Percentiles rank a stretch among this genome's conserved stretches.
Conservation (phyloP, 2,888 invertebrate species). For the Papilio elwesi region DNA sequence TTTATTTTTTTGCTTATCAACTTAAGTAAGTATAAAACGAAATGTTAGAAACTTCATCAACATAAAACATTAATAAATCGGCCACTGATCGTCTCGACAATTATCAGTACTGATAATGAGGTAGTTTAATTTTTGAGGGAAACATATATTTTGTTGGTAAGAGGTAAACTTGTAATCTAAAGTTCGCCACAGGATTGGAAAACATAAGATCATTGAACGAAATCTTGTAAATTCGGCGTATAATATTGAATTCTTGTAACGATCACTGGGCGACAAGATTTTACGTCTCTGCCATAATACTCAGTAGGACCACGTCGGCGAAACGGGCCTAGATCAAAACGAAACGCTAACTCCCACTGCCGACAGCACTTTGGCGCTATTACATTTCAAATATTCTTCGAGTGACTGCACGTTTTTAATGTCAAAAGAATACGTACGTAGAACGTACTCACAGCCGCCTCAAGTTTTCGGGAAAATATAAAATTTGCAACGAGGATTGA, state of each 20-base stretch:
- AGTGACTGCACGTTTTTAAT: constrained; percentile 34
- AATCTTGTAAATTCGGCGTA: constrained; percentile 45
- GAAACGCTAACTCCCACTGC: constrained; percentile 36
- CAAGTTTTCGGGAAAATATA: background rate
- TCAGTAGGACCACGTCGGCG: constrained; percentile 45
- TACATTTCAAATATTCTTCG: constrained; percentile 16
- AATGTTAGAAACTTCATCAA: too few relatives aligned
- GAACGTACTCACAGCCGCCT: background rate
- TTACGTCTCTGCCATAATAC: constrained; percentile 52
- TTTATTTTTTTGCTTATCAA: background rate
- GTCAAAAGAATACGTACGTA: constrained; percentile 27
- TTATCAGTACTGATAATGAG: too few relatives aligned
- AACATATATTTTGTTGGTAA: constrained; percentile 35
- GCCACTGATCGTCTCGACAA: too few relatives aligned
- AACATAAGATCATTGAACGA: constrained; percentile 4
- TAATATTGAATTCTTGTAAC: constrained; percentile 48
- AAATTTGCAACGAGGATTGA: background rate
- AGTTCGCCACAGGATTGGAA: background rate
- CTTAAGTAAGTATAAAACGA: background rate
- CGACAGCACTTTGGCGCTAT: constrained; percentile 9
- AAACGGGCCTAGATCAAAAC: constrained; percentile 46
- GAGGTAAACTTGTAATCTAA: constrained; percentile 26
- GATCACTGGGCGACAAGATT: constrained; percentile 49
- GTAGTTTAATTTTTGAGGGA: too few relatives aligned
- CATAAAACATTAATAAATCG: too few relatives aligned